Base-by-base conservation (phyloP, 1,140 invertebrate species). In the Zaprionus tsacasi region DNA sequence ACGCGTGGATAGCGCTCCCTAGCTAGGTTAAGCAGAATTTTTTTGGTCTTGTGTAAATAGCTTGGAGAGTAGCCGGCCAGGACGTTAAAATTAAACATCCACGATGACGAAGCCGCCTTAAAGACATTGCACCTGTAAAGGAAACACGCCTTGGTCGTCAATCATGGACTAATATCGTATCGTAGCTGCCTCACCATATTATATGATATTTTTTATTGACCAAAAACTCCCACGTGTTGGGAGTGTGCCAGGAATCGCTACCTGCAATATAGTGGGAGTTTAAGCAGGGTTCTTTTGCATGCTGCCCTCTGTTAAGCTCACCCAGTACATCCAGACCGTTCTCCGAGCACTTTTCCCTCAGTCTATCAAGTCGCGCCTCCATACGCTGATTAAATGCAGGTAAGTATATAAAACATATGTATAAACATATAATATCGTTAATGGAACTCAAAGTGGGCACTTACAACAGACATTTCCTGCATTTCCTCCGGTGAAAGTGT, bases 81-180 rank as follows among this genome's bases (percentile, higher is more conserved):
- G 61, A 97, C 93, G 93, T 97, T 97, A 82, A 97, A 97, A 93
- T 97, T 97, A 92, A 97, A 97, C 96, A 98, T 96, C 96, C 96
- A 97, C 0, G 96, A 97, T 2, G 96, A 96, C 33, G 96, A 97
- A 1, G 96, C 97, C 11, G 96, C 96, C 94, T 97, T 97, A 92
- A 97, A 97, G 61, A 97, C 95, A 91, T 97, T 97, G 91, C 96
- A 97, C 95, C 83, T 88, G 38, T 2, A 57, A 36, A 8, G 25
- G 17, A 65, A 38, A 11, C 4, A 52, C 6, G 1, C 15, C 17
- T 43, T 27, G 17, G 25, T 50, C 17, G 11, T 38, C 17, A 10
- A 25, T 8, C 56, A 25, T 8, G 6, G 0, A 15, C 7, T 15
- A 45, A 25, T 12, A 40, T 38, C 15, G 3, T 36, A 55, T 27